These are phyloP conservation scores for Mesocentrotus franciscanus DNA, from an alignment of 53 echinoderm and acorn worm species.

Conservation along the genomic window DNA sequence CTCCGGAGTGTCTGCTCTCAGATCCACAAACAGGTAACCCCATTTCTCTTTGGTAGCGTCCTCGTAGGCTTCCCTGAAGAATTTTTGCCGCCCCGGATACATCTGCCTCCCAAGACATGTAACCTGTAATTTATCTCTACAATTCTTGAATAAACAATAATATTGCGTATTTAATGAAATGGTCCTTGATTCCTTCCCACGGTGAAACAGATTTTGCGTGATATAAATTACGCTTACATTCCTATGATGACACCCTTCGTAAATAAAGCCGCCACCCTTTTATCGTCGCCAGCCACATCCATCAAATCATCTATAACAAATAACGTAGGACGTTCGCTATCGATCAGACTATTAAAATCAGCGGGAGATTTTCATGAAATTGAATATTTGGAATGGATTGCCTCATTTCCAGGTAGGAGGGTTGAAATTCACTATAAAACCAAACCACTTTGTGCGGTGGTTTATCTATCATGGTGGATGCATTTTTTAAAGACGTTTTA, in stretches of 20 bases:
- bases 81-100: slow-evolving; percentile 56
- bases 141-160: slow-evolving; percentile 67
- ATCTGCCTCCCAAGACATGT: slow-evolving; percentile 52
- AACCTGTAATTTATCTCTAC: slow-evolving; percentile 61
- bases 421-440: slow-evolving; percentile 80
- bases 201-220: slow-evolving; percentile 69
- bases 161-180: slow-evolving; percentile 71
- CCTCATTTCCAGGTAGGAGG: neutral
- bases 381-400: slow-evolving; percentile 31
- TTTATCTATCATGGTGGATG: neutral
- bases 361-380: slow-evolving; percentile 71
- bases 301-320: slow-evolving; percentile 77
- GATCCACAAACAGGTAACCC: slow-evolving; percentile 66
- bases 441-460: slow-evolving; percentile 68
- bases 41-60: slow-evolving; percentile 64
- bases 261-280: slow-evolving; percentile 59
- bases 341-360: slow-evolving; percentile 45
- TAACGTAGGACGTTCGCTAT: slow-evolving; percentile 16
- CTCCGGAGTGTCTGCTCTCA: no score
- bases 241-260: slow-evolving; percentile 75
- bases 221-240: slow-evolving; percentile 70
- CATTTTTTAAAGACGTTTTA: slow-evolving; percentile 54
- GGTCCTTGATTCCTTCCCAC: slow-evolving; percentile 67
- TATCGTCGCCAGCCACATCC: slow-evolving; percentile 33
- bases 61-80: slow-evolving; percentile 39